Evolutionary conservation across 2,888 invertebrate genomes (phyloP).

Genomic region (Metacarcinus magister): DNA sequence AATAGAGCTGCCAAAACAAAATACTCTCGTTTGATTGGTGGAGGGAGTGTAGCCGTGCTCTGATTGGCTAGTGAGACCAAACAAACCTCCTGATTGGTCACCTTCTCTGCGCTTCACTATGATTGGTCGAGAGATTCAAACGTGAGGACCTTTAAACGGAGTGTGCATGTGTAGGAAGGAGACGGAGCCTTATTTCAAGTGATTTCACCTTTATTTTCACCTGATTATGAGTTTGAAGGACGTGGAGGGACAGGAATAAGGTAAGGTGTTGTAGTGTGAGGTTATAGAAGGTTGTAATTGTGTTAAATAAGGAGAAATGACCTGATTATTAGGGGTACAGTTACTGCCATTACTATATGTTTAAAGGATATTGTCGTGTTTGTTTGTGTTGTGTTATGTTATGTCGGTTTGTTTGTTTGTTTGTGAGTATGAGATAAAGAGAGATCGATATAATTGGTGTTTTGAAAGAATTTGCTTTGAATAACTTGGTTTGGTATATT

Average conservation of each 20-base stretch:
- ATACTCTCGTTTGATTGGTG: background rate
- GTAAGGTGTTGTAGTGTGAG: background rate
- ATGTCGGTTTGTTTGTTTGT: background rate
- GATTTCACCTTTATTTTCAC: background rate
- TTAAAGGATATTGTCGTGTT: background rate
- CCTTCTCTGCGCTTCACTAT: background rate
- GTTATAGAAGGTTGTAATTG: background rate
- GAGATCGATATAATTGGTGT: background rate
- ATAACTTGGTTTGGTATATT: too few species aligned
- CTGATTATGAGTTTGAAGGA: background rate
- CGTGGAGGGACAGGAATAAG: background rate
- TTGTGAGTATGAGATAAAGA: background rate
- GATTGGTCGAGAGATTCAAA: slow-evolving; percentile 55
- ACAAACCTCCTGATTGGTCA: background rate
- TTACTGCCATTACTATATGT: background rate
- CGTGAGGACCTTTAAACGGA: background rate
- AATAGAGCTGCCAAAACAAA: too few species aligned
- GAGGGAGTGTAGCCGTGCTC: background rate
- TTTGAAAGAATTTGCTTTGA: background rate
- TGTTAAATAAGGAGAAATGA: background rate
- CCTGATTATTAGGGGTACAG: too few species aligned
- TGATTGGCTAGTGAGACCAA: background rate
- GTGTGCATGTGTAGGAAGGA: background rate
- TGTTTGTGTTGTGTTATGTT: background rate
- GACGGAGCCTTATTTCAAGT: background rate